A percentile compares a stretch with the other conserved stretches of the same genome.
phyloP scores from a whole-genome alignment of 2,888 invertebrate genomes.

The Leucophenga montana region DNA sequence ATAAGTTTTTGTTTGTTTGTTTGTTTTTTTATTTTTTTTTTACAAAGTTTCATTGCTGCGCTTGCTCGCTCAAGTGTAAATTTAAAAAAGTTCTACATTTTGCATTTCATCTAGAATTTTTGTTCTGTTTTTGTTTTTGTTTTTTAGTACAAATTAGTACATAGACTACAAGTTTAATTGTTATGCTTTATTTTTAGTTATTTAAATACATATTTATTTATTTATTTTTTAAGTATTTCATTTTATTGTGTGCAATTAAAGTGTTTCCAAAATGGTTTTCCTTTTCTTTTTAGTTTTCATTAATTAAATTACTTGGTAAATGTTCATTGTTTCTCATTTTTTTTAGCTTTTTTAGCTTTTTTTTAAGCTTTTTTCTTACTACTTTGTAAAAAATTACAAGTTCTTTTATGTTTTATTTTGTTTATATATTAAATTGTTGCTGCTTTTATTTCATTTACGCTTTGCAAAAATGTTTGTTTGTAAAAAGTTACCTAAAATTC shows the following conservation, averaged over 20 bases:
- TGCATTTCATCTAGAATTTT: slow-evolving; percentile 3
- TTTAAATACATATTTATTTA: too few species aligned
- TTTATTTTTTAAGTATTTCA: not conserved
- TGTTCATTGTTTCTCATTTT: too few species aligned
- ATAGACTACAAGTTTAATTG: not conserved
- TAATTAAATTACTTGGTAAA: slow-evolving; percentile 4
- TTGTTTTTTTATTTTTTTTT: slow-evolving; percentile 36
- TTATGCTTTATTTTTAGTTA: not conserved
- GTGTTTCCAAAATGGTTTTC: slow-evolving; percentile 17
- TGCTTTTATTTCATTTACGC: not conserved
- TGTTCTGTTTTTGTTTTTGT: too few species aligned
- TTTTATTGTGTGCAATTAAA: slow-evolving; percentile 8
- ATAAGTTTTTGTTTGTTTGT: slow-evolving; percentile 22
- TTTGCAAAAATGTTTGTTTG: slow-evolving; percentile 18
- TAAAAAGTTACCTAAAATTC: slow-evolving; percentile 20
- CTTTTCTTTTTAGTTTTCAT: not conserved
- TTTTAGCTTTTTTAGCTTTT: slow-evolving; percentile 6
- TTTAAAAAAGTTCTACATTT: slow-evolving; percentile 12
- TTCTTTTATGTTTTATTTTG: not conserved
- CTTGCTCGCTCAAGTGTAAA: not conserved
- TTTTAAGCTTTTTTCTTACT: not conserved
- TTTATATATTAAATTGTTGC: not conserved
- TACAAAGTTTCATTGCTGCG: not conserved
- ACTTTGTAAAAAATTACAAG: slow-evolving; percentile 24
- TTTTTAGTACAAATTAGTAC: slow-evolving; percentile 4